phyloP scores from a whole-genome alignment of 2,797 vertebrate species.

The Botia almorhae region DNA sequence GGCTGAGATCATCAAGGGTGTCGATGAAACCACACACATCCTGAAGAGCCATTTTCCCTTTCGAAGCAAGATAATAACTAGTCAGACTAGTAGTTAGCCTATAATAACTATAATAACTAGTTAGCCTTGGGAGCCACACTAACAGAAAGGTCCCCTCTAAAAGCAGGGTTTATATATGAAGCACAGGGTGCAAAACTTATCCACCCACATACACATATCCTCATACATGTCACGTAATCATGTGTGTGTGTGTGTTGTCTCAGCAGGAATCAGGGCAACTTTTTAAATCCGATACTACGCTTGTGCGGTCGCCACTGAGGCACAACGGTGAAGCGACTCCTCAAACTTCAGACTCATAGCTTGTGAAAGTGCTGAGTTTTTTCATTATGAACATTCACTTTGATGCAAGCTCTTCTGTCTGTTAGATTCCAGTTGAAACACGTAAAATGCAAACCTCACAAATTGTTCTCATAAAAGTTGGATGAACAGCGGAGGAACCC shows the following conservation, averaged over 20 bases:
- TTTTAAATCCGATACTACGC: constrained; percentile 63
- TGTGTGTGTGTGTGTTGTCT: background rate
- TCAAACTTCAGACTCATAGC: constrained; percentile 50
- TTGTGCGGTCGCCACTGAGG: constrained; percentile 65
- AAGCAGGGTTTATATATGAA: constrained; percentile 40
- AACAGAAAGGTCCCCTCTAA: background rate
- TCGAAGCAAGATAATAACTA: background rate
- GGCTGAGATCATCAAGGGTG: constrained; percentile 32
- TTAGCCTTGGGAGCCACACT: background rate
- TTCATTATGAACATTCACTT: background rate
- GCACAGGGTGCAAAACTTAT: background rate
- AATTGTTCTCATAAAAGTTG: background rate
- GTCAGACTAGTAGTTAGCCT: no score
- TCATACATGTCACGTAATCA: background rate
- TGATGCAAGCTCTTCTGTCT: background rate
- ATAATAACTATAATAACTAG: no score
- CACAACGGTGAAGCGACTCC: constrained; percentile 67
- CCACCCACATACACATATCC: constrained; percentile 25
- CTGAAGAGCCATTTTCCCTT: constrained; percentile 73
- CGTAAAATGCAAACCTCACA: background rate
- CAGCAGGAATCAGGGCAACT: constrained; percentile 31
- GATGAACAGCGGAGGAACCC: background rate
- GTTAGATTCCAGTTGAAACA: background rate
- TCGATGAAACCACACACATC: constrained; percentile 71
- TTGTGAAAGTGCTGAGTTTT: constrained; percentile 35